Evolutionary conservation across 2,888 invertebrate genomes (phyloP).

Genomic region (Mylabris sibirica): DNA sequence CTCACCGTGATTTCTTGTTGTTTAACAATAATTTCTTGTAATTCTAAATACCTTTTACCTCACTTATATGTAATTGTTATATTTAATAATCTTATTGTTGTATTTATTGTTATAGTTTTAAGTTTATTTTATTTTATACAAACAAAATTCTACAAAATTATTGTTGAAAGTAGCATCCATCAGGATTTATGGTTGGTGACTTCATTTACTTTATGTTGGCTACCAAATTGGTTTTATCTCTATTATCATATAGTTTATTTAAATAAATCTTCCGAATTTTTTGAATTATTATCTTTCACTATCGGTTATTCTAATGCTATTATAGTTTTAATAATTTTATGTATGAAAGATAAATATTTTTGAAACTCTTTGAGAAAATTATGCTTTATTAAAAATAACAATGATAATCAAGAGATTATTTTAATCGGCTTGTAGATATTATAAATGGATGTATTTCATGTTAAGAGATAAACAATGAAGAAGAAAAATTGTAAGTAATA

Average conservation of each 20-base stretch:
- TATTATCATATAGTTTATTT: neutral
- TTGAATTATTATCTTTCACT: conserved; percentile 17
- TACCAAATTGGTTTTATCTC: conserved; percentile 22
- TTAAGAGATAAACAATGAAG: neutral
- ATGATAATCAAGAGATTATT: neutral
- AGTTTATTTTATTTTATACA: conserved; percentile 26
- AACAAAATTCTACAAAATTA: conserved; percentile 19
- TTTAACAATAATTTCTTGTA: conserved; percentile 18
- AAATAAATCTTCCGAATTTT: neutral
- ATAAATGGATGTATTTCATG: neutral
- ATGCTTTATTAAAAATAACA: conserved; percentile 5
- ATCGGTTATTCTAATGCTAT: conserved; percentile 28
- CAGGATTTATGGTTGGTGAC: conserved; percentile 29
- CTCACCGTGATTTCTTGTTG: conserved; percentile 16
- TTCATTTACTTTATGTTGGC: conserved; percentile 35
- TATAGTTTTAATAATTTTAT: conserved; percentile 26
- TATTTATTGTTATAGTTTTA: conserved; percentile 20
- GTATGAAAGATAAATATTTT: conserved; percentile 23
- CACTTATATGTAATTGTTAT: conserved; percentile 14
- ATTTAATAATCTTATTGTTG: conserved; percentile 24
- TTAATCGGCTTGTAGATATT: neutral
- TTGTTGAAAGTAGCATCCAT: conserved; percentile 17
- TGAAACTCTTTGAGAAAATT: conserved; percentile 17
- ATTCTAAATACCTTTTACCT: conserved; percentile 16
- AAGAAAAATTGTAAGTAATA: too few relatives aligned